These are phyloP conservation scores for Eupelmus urozonus DNA, from an alignment of 2,888 invertebrate species.

Conservation along the genomic window DNA sequence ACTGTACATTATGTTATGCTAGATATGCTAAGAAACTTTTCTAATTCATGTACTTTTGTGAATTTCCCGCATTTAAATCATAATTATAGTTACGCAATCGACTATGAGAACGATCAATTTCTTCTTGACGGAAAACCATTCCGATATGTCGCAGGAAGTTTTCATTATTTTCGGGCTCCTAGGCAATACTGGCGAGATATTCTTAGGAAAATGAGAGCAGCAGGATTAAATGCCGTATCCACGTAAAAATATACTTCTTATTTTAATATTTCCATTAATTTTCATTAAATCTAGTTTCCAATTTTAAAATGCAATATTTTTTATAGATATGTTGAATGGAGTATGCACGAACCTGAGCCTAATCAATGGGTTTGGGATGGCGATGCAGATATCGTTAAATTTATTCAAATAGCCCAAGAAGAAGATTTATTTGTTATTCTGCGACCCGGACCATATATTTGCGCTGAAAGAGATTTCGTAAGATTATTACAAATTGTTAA, in stretches of 20 bases:
- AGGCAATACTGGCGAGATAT: conserved; percentile 89
- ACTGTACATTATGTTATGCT: too few relatives aligned
- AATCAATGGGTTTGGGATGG: conserved; percentile 77
- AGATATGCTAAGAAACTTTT: too few relatives aligned
- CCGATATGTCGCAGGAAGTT: conserved; percentile 86
- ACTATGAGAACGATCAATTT: conserved; percentile 82
- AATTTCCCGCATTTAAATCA: too few relatives aligned
- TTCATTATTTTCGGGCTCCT: conserved; percentile 92
- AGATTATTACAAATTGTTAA: conserved; percentile 56
- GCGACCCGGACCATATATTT: conserved; percentile 94
- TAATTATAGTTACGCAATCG: conserved; percentile 78
- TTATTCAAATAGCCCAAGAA: conserved; percentile 84
- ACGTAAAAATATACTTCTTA: too few relatives aligned
- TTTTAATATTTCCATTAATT: too few relatives aligned
- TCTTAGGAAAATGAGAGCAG: conserved; percentile 86
- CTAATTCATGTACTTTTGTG: too few relatives aligned
- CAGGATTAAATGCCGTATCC: conserved; percentile 92
- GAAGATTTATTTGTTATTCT: conserved; percentile 89
- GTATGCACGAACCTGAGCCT: conserved; percentile 89
- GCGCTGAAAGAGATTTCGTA: conserved; percentile 91
- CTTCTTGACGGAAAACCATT: conserved; percentile 86
- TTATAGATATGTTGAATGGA: conserved; percentile 92
- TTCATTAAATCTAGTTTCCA: too few relatives aligned
- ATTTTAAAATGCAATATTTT: neutral
- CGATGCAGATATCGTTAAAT: conserved; percentile 83